Evolutionary conservation across 2,113 vertebrate genomes (phyloP), one percentile per base, ranked within the genome.

Genomic region (Gobiocypris rarus): DNA sequence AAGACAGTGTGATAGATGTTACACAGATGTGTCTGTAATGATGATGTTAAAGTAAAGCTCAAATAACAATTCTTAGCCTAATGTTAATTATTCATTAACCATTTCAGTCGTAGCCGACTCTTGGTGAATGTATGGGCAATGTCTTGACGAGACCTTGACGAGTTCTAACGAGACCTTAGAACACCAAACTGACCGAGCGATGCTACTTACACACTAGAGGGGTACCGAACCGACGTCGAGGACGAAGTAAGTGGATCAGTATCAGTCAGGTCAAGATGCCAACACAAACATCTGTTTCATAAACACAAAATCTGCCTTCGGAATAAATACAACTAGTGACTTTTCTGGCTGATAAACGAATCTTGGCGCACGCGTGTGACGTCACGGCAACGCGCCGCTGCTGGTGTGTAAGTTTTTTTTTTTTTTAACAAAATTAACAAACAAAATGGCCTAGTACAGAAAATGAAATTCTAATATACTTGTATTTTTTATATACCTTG

Each of bases 191-290:
- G 9, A 50, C n/a, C 3, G 17, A 26, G 50, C 3, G 10, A 45
- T 9, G 11, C 3, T 67, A 81, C 78, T 81, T 81, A 81, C 78
- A 81, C 78, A 14, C 10, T 67, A 13, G 5, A 50, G 43, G 8
- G 4, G 14, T 4, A 81, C 24, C 5, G 59, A 34, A 31, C 15
- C 43, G 61, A 48, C 26, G 61, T 4, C 19, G 31, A 31, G 15
- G 9, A 67, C 61, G 17, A n/a, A 50, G 15, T 28, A n/a, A 17
- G 24, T 5, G 0, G 19, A 56, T 19, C 2, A 77, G 9, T 56
- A 52, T 81, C 2, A 84, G 6, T 63, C n/a, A 19, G 52, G 34
- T 58, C 11, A 74, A 50, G 2, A 19, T 45, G 19, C 45, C 76
- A 61, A 43, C 31, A 5, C 70, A 48, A 45, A 48, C 13, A 77